Evolutionary conservation across 1,140 invertebrate species (phyloP), one percentile per base, ranked within the genome.

Genomic region (Drosophila virilis): DNA sequence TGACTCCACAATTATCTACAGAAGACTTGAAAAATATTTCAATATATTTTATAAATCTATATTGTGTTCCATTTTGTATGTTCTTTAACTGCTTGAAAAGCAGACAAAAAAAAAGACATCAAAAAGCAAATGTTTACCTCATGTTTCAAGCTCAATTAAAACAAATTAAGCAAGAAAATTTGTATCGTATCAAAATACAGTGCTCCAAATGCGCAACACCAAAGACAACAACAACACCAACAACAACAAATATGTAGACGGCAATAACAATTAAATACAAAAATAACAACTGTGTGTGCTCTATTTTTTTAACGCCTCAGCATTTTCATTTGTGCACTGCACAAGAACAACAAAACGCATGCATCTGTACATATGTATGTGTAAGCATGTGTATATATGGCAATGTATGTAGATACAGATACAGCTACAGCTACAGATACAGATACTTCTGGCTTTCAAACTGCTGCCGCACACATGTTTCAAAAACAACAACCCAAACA

Each of bases 301-400:
- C 84, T 89, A 86, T 86, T 88, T 90, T 89, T 70, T 84, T 80
- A 89, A 89, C 85, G 84, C 77, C 84, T 89, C 85, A 89, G 84
- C 84, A 77, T 88, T 89, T 86, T 80, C 61, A 77, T 74, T 84
- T 78, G 84, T 85, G 77, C 69, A 80, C 50, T 84, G 80, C 80
- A 70, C 73, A 80, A 48, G 38, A 35, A 62, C 46, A 65, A 40
- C 62, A 58, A 79, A 62, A 64, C 48, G 46, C 33, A 28, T 48
- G 45, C 43, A 66, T 54, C 37, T 51, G 73, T 43, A 62, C 43
- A 58, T 38, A 60, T 38, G 54, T 33, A 60, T 54, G 15, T 35
- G 35, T 59, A 51, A 45, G 40, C 62, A 71, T 45, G 32, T 46
- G 42, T 8, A 46, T 74, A 35, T 54, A 17, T 72, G 51, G 60